These are phyloP conservation scores for Erythrocercus mccallii DNA, from an alignment of 2,113 vertebrate genomes.

Conservation along the genomic window DNA sequence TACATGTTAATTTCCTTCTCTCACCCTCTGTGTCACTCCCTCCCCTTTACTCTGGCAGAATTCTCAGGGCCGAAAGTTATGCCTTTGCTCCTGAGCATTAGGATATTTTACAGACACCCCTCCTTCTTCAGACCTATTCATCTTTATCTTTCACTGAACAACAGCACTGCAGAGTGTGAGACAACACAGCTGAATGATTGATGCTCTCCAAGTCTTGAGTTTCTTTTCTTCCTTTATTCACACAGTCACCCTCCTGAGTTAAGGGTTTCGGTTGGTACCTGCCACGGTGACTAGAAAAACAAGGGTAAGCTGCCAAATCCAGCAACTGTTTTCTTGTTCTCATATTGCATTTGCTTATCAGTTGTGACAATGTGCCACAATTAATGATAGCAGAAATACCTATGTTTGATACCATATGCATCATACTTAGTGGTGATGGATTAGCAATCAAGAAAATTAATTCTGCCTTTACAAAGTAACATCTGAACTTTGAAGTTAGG, in stretches of 20 bases:
- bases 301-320: conserved; percentile 66
- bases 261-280: conserved; percentile 31
- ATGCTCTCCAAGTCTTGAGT: conserved; percentile 30
- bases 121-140: conserved; percentile 31
- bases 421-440: conserved; percentile 80
- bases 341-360: conserved; percentile 70
- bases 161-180: conserved; percentile 56
- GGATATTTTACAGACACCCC: conserved; percentile 29
- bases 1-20: conserved; percentile 59
- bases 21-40: neutral
- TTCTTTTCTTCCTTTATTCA: conserved; percentile 18
- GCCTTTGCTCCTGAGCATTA: neutral
- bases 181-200: conserved; percentile 49
- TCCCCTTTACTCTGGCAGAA: conserved; percentile 21
- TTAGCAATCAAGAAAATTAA: conserved; percentile 81
- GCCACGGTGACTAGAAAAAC: conserved; percentile 45
- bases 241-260: conserved; percentile 14
- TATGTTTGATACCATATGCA: conserved; percentile 74
- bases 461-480: conserved; percentile 74
- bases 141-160: conserved; percentile 69
- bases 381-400: conserved; percentile 79
- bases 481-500: conserved; percentile 75
- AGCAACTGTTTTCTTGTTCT: conserved; percentile 61
- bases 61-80: conserved; percentile 32
- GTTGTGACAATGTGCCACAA: conserved; percentile 78